Base-by-base conservation (phyloP, 2,888 invertebrate genomes). In the Thereva nobilitata region DNA sequence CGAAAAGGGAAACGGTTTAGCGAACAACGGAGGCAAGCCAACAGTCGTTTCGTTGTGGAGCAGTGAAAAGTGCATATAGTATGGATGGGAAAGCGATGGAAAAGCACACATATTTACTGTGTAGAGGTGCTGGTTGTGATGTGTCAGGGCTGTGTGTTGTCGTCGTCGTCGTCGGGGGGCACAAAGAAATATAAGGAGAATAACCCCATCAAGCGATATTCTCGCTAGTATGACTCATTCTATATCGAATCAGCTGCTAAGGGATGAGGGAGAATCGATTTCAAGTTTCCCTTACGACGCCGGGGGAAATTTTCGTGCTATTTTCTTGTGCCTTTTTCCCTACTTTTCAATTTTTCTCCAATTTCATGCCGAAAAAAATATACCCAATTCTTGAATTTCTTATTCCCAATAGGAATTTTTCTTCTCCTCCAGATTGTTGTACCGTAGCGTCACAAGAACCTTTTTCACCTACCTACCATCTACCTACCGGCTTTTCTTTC, bases 161-260 rank as follows among this genome's bases (percentile, higher is more conserved):
- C 23, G 50, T 35, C 50, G 50, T 50, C 12, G 35, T 50, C 8
- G 12, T 40, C 9, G 41, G 3, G 38, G 10, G 7, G 37, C 23
- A 55, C 40, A 35, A 23, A 37, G 57, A 10, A 45, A 57, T 35
- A 57, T 44, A 53, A 12, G 64, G 64, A 64, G 64, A 64, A 64
- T 64, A 64, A 64, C 64, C 64, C 64, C 64, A 64, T 53, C 64
- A 64, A 53, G 44, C 10, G 64, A 35, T 64, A 64, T 64, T 64
- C 64, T 53, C 44, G 53, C 64, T 53, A 64, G 44, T 64, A 64
- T 64, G 64, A 64, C 64, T 64, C 64, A 64, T 64, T 38, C 53
- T 44, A 34, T 44, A 52, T 37, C 12, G 42, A 10, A 42, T 10
- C 8, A 12, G 10, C 8, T 34, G 10, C 44, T 53, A 53, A 41